Evolutionary conservation across 2,113 vertebrate genomes (phyloP).

Genomic region (Atlantisia rogersi): DNA sequence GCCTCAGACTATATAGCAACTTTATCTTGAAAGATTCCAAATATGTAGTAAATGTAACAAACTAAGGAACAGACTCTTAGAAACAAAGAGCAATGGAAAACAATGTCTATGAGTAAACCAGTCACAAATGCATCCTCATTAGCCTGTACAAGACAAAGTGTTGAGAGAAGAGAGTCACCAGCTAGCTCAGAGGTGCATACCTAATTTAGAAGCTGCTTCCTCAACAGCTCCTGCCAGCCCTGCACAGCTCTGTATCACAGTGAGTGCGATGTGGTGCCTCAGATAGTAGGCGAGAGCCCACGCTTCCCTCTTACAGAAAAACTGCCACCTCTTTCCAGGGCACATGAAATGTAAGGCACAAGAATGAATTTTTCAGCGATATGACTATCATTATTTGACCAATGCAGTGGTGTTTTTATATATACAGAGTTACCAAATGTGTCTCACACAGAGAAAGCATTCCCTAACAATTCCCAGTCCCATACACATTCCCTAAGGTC

Average conservation of each 20-base stretch:
- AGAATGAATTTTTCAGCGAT: background rate
- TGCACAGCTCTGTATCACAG: rapidly evolving
- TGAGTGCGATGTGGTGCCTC: background rate
- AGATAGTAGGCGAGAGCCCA: background rate
- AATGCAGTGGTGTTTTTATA: background rate
- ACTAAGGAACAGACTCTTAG: background rate
- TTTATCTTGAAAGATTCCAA: background rate
- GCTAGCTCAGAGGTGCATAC: background rate
- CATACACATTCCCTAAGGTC: background rate
- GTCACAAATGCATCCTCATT: background rate
- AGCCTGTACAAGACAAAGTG: background rate
- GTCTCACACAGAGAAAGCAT: background rate
- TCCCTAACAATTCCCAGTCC: background rate
- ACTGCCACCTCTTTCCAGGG: background rate
- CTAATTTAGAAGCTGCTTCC: background rate
- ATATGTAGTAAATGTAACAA: background rate
- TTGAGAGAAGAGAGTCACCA: background rate
- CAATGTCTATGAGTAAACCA: background rate
- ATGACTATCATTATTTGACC: background rate
- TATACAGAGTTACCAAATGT: background rate
- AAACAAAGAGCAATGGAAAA: background rate
- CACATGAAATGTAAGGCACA: background rate
- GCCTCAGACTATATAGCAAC: background rate
- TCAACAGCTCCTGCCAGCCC: background rate
- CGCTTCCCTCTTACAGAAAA: background rate